Conservation (phyloP, 1,140 invertebrate species). For the Zaprionus inermis region DNA sequence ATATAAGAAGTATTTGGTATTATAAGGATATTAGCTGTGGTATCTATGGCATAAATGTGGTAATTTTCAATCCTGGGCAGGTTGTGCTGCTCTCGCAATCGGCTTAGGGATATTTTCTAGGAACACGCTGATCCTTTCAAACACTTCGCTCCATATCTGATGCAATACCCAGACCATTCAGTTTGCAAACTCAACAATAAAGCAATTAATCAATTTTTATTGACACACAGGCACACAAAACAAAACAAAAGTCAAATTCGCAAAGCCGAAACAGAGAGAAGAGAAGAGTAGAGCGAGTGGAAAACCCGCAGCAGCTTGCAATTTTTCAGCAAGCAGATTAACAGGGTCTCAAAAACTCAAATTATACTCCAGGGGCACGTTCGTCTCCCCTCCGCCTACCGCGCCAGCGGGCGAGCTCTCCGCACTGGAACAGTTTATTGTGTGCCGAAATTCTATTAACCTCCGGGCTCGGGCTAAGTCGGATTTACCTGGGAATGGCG, state of each 20-base stretch:
- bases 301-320: conserved; percentile 52
- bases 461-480: conserved; percentile 51
- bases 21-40: not conserved
- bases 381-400: conserved; percentile 16
- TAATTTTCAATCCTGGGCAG: not conserved
- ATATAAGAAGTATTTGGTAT: not conserved
- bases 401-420: conserved; percentile 19
- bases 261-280: conserved; percentile 36
- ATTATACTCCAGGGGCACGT: conserved; percentile 76
- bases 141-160: conserved; percentile 28
- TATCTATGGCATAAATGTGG: not conserved
- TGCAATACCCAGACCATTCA: conserved; percentile 35
- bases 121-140: conserved; percentile 42
- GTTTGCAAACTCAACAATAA: conserved; percentile 53
- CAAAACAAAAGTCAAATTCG: conserved; percentile 49
- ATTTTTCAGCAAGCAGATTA: conserved; percentile 79
- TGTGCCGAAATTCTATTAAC: conserved; percentile 71
- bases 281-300: not conserved
- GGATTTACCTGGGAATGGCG: conserved; percentile 65
- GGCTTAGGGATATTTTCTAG: conserved; percentile 25
- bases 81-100: not conserved
- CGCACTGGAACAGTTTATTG: conserved; percentile 60
- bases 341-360: conserved; percentile 56
- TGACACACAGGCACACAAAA: conserved; percentile 63
- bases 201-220: conserved; percentile 82